phyloP scores from a whole-genome alignment of 2,113 vertebrate genomes.

The Ondatra zibethicus region DNA sequence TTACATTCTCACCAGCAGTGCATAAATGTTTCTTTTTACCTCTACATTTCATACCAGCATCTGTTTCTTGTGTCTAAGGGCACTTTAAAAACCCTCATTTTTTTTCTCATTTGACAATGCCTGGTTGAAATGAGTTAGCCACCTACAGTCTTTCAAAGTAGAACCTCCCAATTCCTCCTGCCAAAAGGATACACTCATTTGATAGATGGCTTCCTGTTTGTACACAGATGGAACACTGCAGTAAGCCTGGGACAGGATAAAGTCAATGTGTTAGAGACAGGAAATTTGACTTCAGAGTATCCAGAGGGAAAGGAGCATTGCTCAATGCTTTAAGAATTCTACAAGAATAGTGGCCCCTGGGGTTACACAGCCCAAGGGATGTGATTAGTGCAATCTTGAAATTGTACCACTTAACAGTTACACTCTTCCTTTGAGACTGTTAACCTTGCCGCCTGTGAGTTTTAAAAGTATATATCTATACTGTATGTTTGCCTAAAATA shows the following conservation, averaged over 20 bases:
- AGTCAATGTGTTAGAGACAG: neutral
- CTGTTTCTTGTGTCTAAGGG: neutral
- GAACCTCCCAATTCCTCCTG: conserved; percentile 31
- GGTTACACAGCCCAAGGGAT: neutral
- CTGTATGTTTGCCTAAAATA: neutral
- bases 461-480: neutral
- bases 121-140: neutral
- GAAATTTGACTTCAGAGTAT: conserved; percentile 4
- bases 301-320: neutral
- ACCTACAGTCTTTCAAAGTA: conserved; percentile 46
- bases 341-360: neutral
- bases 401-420: neutral
- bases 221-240: neutral
- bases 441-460: neutral
- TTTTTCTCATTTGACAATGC: neutral
- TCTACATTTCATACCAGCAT: neutral
- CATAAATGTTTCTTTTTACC: neutral
- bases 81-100: conserved; percentile 5
- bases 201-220: conserved; percentile 43
- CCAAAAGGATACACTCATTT: neutral
- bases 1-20: neutral
- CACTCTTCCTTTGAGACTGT: neutral
- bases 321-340: conserved; percentile 7
- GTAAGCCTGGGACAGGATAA: neutral
- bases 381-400: neutral